These are phyloP conservation scores for Neodiprion lecontei DNA, from an alignment of 1,140 invertebrate species.

Conservation along the genomic window DNA sequence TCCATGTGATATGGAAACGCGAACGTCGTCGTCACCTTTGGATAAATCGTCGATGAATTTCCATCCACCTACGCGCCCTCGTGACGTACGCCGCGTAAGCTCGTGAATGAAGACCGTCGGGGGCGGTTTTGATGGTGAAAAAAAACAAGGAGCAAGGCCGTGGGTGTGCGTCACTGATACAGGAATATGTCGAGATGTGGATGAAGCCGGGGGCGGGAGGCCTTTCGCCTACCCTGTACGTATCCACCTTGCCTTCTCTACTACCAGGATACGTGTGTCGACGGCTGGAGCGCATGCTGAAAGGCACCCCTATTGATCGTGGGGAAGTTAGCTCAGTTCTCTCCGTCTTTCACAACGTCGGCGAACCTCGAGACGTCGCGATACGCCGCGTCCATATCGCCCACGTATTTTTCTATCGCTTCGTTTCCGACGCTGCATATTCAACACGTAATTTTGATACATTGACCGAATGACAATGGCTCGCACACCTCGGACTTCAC, in stretches of 20 bases:
- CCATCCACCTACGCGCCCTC: not conserved
- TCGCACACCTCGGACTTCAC: too few species aligned
- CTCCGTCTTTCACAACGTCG: not conserved
- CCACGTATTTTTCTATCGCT: too few species aligned
- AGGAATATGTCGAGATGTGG: not conserved
- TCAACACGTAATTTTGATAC: too few species aligned
- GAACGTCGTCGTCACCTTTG: not conserved
- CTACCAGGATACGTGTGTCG: too few species aligned
- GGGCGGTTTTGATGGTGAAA: not conserved
- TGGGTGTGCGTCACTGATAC: too few species aligned
- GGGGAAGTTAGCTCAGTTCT: not conserved
- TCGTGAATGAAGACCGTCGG: not conserved
- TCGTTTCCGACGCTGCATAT: too few species aligned
- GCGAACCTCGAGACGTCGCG: not conserved
- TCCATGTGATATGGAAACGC: not conserved
- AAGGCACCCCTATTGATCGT: slow-evolving; percentile 1
- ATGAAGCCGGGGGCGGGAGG: not conserved
- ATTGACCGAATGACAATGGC: too few species aligned
- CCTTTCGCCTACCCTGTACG: too few species aligned
- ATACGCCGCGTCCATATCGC: not conserved
- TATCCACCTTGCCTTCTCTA: too few species aligned
- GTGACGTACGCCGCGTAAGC: not conserved
- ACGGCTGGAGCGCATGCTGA: not conserved
- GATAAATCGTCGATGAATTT: not conserved
- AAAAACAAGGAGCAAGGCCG: not conserved